Evolutionary conservation across 2,797 vertebrate species (phyloP).

Genomic region (Tapirus indicus): DNA sequence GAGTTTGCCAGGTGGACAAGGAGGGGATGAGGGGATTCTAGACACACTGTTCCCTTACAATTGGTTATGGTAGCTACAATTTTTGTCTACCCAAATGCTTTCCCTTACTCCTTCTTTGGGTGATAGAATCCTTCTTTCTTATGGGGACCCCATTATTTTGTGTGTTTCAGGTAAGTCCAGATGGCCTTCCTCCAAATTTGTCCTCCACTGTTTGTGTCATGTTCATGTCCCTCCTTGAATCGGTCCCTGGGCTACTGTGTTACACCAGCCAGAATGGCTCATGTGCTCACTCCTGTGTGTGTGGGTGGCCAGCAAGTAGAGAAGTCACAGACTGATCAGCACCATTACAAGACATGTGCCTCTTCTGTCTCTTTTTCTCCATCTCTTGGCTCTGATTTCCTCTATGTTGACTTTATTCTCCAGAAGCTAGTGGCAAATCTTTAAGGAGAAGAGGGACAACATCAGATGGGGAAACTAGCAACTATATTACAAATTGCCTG

Average conservation of each 20-base stretch:
- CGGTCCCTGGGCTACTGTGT: not conserved
- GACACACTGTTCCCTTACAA: not conserved
- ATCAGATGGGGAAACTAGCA: not conserved
- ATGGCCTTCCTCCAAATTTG: not conserved
- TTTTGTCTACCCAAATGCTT: conserved; percentile 16
- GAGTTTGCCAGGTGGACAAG: not conserved
- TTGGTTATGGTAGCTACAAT: not conserved
- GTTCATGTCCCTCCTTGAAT: not conserved
- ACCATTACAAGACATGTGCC: not conserved
- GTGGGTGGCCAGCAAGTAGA: not conserved
- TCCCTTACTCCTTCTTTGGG: not conserved
- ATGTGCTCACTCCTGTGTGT: not conserved
- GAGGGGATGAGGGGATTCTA: not conserved
- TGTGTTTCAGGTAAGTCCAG: not conserved
- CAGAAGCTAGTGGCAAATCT: not conserved
- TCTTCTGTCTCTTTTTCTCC: not conserved
- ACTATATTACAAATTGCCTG: conserved; percentile 24
- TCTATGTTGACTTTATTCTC: conserved; percentile 10
- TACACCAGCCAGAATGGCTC: not conserved
- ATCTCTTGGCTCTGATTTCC: conserved; percentile 17
- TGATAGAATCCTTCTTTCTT: not conserved
- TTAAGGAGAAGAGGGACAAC: conserved; percentile 30
- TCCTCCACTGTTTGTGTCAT: not conserved
- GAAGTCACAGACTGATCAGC: not conserved
- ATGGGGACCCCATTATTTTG: not conserved